A percentile compares a stretch with the other conserved stretches of the same genome.
These are phyloP conservation scores for Osmoderma eremita DNA, from an alignment of 2,888 invertebrate species.

Conservation along the genomic window DNA sequence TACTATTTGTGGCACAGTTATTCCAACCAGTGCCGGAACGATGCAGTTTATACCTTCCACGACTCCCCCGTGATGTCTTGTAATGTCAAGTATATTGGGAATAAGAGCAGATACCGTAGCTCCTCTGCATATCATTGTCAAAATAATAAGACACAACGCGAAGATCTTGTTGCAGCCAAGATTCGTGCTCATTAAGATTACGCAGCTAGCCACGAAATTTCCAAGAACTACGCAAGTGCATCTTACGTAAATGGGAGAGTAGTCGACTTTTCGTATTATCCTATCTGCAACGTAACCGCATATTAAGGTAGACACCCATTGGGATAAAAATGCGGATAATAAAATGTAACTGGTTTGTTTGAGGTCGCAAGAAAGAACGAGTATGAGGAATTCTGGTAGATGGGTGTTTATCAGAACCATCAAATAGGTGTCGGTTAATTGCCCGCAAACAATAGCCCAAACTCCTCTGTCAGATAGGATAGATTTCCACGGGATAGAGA, in stretches of 20 bases:
- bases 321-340: not conserved
- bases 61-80: not conserved
- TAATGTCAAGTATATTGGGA: not conserved
- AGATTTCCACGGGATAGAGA: not conserved
- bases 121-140: not conserved
- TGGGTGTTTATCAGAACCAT: not conserved
- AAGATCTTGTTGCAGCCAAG: not conserved
- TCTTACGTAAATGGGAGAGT: not conserved
- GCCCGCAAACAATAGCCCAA: constrained; percentile 18
- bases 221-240: constrained; percentile 7
- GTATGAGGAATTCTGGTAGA: constrained; percentile 9
- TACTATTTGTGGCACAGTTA: not conserved
- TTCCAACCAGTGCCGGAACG: not conserved
- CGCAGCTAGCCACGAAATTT: not conserved
- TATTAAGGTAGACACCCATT: not conserved
- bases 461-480: constrained; percentile 14
- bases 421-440: constrained; percentile 25
- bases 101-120: not conserved
- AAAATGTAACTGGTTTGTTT: too few species aligned
- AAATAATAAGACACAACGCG: not conserved
- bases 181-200: not conserved
- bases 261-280: not conserved
- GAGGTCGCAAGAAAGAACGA: not conserved
- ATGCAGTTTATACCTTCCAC: not conserved
- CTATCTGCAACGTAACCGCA: constrained; percentile 7